phyloP scores from a whole-genome alignment of 37 sponge, comb jelly and placozoan species.

The Crambe crambe region DNA sequence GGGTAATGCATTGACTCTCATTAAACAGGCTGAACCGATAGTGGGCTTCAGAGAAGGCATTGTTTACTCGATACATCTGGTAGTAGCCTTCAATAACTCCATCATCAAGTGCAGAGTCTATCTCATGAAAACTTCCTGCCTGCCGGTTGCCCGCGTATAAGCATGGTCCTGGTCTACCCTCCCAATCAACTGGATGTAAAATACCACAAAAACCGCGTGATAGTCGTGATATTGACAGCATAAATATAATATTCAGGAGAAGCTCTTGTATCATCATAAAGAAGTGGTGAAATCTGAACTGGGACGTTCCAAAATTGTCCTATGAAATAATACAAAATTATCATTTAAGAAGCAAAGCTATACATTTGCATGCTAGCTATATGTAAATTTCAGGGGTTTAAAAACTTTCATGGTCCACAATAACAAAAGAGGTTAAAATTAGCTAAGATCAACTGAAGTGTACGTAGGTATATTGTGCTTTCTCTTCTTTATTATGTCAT shows the following conservation, averaged over 20 bases:
- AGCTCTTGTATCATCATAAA: background rate
- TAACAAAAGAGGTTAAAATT: no score
- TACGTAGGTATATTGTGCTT: no score
- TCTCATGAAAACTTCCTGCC: conserved; percentile 39
- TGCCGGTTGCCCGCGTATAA: conserved; percentile 55
- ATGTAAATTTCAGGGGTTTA: no score
- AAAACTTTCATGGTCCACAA: no score
- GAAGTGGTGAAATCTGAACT: conserved; percentile 26
- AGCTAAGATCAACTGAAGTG: no score
- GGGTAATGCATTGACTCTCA: no score
- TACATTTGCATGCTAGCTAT: no score
- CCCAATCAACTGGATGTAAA: conserved; percentile 40
- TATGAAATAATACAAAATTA: no score
- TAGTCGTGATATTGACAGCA: conserved; percentile 1
- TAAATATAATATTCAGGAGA: background rate
- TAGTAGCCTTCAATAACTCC: conserved; percentile 42
- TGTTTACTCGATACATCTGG: background rate
- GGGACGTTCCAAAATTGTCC: conserved; percentile 85
- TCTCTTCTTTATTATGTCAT: no score
- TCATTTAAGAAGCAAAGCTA: no score
- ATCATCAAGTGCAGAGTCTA: conserved; percentile 10
- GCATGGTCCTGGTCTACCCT: conserved; percentile 14
- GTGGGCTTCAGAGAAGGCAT: conserved; percentile 5
- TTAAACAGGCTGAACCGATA: conserved; percentile 10
- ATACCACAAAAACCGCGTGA: conserved; percentile 31